Evolutionary conservation across 2,113 vertebrate species (phyloP).

Genomic region (Malurus cyaneus): DNA sequence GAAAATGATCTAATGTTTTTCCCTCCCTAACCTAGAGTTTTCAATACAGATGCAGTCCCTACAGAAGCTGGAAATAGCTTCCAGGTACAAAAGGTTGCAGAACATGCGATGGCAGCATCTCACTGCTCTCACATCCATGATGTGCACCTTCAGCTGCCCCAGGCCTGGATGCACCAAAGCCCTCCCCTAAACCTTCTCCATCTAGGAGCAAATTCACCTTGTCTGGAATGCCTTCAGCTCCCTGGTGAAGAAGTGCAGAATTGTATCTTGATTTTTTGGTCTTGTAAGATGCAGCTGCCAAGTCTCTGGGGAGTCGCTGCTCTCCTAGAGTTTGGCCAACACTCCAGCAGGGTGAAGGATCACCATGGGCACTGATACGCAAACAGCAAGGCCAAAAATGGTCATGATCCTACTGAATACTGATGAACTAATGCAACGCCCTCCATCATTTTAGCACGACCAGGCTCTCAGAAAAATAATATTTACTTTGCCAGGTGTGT

Average conservation of each 20-base stretch:
- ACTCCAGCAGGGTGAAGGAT: not conserved
- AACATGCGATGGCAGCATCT: not conserved
- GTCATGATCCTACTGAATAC: not conserved
- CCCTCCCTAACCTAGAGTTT: not conserved
- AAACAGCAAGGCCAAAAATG: not conserved
- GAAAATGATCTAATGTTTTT: not conserved
- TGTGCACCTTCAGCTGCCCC: not conserved
- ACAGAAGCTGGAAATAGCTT: not conserved
- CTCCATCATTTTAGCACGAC: not conserved
- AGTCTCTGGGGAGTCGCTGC: not conserved
- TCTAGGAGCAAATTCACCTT: not conserved
- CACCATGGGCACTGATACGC: not conserved
- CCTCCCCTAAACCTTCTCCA: not conserved
- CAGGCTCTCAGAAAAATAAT: not conserved
- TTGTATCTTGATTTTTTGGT: not conserved
- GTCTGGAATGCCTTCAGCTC: not conserved
- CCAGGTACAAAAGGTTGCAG: not conserved
- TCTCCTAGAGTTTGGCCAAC: not conserved
- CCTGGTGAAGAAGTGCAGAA: not conserved
- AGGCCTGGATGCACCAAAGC: not conserved
- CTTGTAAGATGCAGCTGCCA: not conserved
- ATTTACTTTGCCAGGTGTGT: not conserved
- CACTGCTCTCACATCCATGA: not conserved
- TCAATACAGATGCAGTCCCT: not conserved
- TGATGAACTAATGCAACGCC: not conserved